Evolutionary conservation across 2,888 invertebrate genomes (phyloP).

Genomic region (Idaea straminata): DNA sequence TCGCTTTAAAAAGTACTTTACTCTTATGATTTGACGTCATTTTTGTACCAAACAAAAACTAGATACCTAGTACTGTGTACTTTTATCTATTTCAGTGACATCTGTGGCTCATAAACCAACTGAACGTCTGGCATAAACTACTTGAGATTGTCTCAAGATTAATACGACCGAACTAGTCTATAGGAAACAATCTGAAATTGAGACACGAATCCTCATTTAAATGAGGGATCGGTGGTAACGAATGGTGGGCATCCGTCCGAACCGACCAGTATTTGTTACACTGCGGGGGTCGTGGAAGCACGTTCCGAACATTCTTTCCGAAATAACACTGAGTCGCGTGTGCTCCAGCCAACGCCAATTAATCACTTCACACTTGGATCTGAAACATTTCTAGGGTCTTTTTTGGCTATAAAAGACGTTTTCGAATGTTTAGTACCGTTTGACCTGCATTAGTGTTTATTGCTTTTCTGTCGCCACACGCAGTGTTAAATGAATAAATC

Average conservation of each 20-base stretch:
- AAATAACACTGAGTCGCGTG: conserved; percentile 71
- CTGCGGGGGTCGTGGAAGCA: conserved; percentile 72
- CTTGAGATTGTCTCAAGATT: conserved; percentile 11
- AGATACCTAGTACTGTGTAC: neutral
- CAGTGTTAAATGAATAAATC: neutral
- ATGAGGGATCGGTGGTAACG: conserved; percentile 64
- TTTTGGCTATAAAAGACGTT: conserved; percentile 7
- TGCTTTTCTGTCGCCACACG: conserved; percentile 1
- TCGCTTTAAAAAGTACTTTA: neutral
- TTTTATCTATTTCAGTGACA: neutral
- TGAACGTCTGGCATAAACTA: neutral
- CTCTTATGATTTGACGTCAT: neutral
- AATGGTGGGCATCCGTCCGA: conserved; percentile 63
- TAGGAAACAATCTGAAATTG: conserved; percentile 51
- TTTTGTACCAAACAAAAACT: neutral
- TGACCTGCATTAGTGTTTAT: conserved; percentile 1
- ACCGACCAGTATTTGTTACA: conserved; percentile 63
- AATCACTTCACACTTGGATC: conserved; percentile 69
- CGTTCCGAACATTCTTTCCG: conserved; percentile 73
- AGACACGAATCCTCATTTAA: conserved; percentile 68
- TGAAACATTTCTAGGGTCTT: conserved; percentile 27
- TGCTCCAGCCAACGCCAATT: conserved; percentile 60
- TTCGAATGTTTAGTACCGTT: neutral
- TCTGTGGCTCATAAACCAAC: neutral
- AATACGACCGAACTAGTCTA: conserved; percentile 27